Conservation (phyloP, 2,113 vertebrate genomes). For the Tretioscincus oriximinensis region DNA sequence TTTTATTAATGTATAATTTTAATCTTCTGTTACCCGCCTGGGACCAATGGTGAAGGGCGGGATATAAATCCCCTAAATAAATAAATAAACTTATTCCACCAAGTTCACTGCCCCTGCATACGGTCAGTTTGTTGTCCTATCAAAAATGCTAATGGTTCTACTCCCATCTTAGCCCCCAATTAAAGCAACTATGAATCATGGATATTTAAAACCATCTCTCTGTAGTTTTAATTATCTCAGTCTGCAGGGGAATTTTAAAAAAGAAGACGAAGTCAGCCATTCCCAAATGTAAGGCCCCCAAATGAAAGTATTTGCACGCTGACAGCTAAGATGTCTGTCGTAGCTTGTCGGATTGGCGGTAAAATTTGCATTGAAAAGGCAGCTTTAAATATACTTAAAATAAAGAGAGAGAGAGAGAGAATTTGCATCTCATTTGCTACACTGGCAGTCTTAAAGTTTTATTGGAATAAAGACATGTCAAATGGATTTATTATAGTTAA, state of each 20-base stretch:
- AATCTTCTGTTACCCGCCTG: too few species aligned
- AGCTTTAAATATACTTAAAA: conserved; percentile 92
- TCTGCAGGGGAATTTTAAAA: conserved; percentile 69
- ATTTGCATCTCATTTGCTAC: conserved; percentile 98
- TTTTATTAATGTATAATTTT: too few species aligned
- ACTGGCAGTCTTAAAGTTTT: conserved; percentile 94
- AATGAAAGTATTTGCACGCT: conserved; percentile 76
- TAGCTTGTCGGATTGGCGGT: conserved; percentile 88
- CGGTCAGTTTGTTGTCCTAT: conserved; percentile 58
- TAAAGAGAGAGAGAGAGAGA: conserved; percentile 81
- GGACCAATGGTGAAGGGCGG: too few species aligned
- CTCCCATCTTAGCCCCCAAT: conserved; percentile 73
- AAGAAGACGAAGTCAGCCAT: conserved; percentile 54
- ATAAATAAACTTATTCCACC: not conserved
- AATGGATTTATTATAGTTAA: conserved; percentile 92
- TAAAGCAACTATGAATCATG: conserved; percentile 76
- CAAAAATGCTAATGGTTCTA: conserved; percentile 72
- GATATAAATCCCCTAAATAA: too few species aligned
- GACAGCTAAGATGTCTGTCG: conserved; percentile 85
- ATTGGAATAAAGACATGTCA: conserved; percentile 97
- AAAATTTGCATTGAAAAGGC: conserved; percentile 86
- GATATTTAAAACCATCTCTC: conserved; percentile 81
- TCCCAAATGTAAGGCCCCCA: conserved; percentile 69
- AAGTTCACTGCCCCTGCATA: conserved; percentile 14
- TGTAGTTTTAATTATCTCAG: conserved; percentile 85